phyloP scores from a whole-genome alignment of 2,797 vertebrate species.

The Molossus alvarezi region DNA sequence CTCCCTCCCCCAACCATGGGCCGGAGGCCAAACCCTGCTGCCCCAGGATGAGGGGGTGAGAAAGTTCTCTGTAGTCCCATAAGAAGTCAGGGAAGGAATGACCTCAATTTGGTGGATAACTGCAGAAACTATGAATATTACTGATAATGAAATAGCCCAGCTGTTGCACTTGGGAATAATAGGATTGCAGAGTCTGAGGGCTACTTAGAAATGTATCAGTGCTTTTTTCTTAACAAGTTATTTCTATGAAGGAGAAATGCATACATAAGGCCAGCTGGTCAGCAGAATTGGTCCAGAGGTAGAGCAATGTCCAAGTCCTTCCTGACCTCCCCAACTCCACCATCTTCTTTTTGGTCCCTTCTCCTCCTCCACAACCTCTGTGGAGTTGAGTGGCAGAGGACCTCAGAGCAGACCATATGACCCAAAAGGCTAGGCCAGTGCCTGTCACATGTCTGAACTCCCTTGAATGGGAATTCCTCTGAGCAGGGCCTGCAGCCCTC shows the following conservation, averaged over 20 bases:
- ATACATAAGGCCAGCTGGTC: slow-evolving; percentile 46
- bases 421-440: background rate
- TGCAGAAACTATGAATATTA: background rate
- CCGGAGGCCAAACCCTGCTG: background rate
- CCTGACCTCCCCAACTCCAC: background rate
- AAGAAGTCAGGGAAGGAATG: slow-evolving; percentile 50
- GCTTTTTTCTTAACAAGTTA: slow-evolving; percentile 71
- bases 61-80: background rate
- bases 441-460: background rate
- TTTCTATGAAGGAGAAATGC: slow-evolving; percentile 43
- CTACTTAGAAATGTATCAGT: slow-evolving; percentile 69
- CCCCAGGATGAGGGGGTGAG: background rate
- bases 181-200: slow-evolving; percentile 41
- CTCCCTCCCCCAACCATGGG: background rate
- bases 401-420: slow-evolving; percentile 32
- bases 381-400: background rate
- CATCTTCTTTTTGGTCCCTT: background rate
- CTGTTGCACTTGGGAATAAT: slow-evolving; percentile 65
- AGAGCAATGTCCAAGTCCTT: slow-evolving; percentile 33
- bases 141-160: slow-evolving; percentile 58
- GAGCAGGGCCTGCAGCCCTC: background rate
- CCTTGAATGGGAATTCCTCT: background rate
- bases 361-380: background rate
- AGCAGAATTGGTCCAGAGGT: slow-evolving; percentile 51
- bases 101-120: background rate